Base-by-base conservation (phyloP, 1,140 invertebrate genomes). In the Trichogramma pretiosum region DNA sequence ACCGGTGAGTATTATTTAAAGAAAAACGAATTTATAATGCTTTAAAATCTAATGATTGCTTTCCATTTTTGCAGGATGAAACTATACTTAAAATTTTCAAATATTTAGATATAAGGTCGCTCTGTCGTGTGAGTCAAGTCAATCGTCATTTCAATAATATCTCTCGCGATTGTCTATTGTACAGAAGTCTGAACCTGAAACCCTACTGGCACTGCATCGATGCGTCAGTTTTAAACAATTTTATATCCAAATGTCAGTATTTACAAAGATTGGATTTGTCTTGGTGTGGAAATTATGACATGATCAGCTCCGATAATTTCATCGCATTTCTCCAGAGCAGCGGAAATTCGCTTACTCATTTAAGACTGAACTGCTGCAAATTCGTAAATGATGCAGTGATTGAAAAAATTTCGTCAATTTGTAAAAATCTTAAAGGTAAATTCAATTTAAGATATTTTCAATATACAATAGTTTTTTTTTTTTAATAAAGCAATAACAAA, bases 271-370 rank as follows among this genome's bases (percentile, higher is more conserved):
- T 93, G 11, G 88, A 92, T 73, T 63, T 93, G 1, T 90, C 87
- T 0, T 93, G 89, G 89, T 91, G 88, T 66, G 86, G 86, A n/a
- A 82, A 78, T 50, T 81, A 87, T 61, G 70, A 75, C 39, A 75
- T 75, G 50, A 77, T 84, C 43, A 71, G 72, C 19, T 59, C 77
- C 38, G 52, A 72, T 55, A 69, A 75, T 50, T 76, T 87, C 53
- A 70, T 74, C 28, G 60, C 73, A 59, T 88, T 89, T 68, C 62
- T 91, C 2, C 65, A 71, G 52, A 64, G 73, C 48, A 82, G 77
- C 61, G 84, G 85, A 16, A 70, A 67, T 44, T 72, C 77, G 39
- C 66, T 89, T 45, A 85, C 79, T 41, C 78, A 83, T 64, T 65
- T 90, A 50, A 72, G 83, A 41, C 63, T 91, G 43, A 82, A 86